Evolutionary conservation across 2,888 invertebrate genomes (phyloP), one percentile per base, ranked within the genome.

Genomic region (Oasisia sp.): DNA sequence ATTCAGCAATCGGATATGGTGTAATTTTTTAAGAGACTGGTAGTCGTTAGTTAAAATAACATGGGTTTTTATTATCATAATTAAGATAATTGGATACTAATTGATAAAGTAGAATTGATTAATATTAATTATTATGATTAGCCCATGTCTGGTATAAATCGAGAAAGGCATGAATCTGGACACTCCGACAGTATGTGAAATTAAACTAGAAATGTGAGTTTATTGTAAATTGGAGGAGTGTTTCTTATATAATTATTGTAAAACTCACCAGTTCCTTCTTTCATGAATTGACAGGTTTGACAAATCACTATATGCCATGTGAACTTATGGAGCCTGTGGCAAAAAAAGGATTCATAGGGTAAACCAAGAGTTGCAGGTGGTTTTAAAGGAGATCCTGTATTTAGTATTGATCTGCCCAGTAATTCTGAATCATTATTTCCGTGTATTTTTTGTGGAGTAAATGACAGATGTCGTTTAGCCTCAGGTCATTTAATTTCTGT

Each of bases 401-500:
- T 19, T 27, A 19, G 19, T 74, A 74, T 14, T 74, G 74, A 19
- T 12, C 9, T 11, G 9, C 50, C 50, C 9, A 11, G 12, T 50
- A 11, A 12, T 11, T 74, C 27, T 74, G 19, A 74, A 74, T 74
- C 74, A 74, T 74, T 74, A 74, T 27, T 74, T 74, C 74, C 7
- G 7, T 27, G 74, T 74, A 1, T 74, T 74, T 19, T 27, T 74
- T 27, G 27, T 74, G 74, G 74, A 27, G 27, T 74, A 27, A 19
- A 74, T 74, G 74, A 74, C 74, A 74, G 74, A 74, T 74, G 74
- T 74, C 27, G 74, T 74, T 14, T 74, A 74, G 74, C 74, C n/a
- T 74, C 74, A 74, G 7, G 74, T 27, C 7, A 74, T 74, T 14
- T 19, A 14, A 74, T 74, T 74, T 74, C 27, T 19, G 74, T 74